phyloP scores from a whole-genome alignment of 2,797 vertebrate species.

The Phataginus tetradactyla region DNA sequence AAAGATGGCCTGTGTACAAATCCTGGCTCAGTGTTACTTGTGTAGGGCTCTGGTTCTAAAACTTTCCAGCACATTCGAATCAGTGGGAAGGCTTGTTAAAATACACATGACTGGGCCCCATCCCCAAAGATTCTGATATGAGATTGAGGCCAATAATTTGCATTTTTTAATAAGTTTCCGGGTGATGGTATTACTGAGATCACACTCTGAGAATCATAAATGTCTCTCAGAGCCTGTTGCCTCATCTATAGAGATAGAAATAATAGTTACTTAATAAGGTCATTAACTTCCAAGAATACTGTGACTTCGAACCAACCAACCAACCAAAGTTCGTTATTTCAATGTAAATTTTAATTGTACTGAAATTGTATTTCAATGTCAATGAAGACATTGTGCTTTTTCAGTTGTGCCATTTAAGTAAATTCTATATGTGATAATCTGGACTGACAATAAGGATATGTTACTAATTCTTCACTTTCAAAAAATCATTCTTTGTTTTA shows the following conservation, averaged over 20 bases:
- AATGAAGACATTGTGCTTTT: neutral
- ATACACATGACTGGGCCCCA: neutral
- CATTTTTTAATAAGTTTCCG: conserved; percentile 29
- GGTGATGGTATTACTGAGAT: neutral
- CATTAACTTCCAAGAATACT: neutral
- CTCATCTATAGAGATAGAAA: neutral
- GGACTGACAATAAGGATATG: neutral
- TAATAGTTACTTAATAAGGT: neutral
- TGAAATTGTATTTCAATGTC: neutral
- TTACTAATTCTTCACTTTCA: neutral
- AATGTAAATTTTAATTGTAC: neutral
- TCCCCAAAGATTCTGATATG: neutral
- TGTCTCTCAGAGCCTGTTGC: neutral
- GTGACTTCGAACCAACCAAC: neutral
- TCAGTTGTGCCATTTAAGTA: neutral
- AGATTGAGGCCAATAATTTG: neutral
- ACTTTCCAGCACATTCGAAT: neutral
- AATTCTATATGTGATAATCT: neutral
- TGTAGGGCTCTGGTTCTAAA: neutral
- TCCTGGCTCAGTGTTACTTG: neutral
- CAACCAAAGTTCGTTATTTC: neutral
- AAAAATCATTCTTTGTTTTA: conserved; percentile 15
- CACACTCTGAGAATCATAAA: neutral
- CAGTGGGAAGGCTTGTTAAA: neutral
- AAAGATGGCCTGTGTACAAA: neutral